Conservation (phyloP, 1,140 invertebrate genomes). For the Drosophila nebulosa region DNA sequence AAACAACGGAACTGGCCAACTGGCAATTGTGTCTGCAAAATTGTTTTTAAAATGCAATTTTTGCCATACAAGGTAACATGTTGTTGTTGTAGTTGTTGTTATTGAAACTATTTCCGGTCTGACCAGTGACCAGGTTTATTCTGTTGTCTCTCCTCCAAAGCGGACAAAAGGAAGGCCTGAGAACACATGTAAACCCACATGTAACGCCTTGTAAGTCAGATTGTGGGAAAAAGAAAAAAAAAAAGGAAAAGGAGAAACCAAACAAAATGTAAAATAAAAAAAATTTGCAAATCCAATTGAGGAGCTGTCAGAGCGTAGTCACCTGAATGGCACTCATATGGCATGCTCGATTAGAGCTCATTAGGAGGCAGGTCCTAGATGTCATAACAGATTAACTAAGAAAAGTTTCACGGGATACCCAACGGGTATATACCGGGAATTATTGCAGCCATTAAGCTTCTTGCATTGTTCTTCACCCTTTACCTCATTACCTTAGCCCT, state of each 20-base stretch:
- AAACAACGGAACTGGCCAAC: conserved; percentile 51
- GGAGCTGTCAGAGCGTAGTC: conserved; percentile 74
- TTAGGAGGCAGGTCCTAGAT: conserved; percentile 64
- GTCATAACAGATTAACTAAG: conserved; percentile 73
- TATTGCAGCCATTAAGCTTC: background rate
- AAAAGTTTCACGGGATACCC: conserved; percentile 33
- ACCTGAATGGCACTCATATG: conserved; percentile 74
- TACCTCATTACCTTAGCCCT: background rate
- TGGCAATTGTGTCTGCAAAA: conserved; percentile 32
- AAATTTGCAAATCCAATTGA: conserved; percentile 48
- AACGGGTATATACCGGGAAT: background rate
- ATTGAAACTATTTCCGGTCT: conserved; percentile 28
- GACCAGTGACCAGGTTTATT: too few relatives aligned
- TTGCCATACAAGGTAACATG: conserved; percentile 23
- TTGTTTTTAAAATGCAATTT: conserved; percentile 46
- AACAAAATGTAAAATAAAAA: background rate
- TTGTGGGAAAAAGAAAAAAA: conserved; percentile 48
- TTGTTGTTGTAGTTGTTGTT: conserved; percentile 40
- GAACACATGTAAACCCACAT: conserved; percentile 72
- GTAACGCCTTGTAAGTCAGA: conserved; percentile 31
- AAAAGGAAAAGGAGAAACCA: background rate
- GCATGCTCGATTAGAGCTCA: conserved; percentile 73
- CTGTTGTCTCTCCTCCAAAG: conserved; percentile 34
- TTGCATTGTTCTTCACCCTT: background rate
- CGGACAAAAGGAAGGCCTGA: background rate